phyloP scores from a whole-genome alignment of 2,113 vertebrate genomes.

The Atractosteus spatula region DNA sequence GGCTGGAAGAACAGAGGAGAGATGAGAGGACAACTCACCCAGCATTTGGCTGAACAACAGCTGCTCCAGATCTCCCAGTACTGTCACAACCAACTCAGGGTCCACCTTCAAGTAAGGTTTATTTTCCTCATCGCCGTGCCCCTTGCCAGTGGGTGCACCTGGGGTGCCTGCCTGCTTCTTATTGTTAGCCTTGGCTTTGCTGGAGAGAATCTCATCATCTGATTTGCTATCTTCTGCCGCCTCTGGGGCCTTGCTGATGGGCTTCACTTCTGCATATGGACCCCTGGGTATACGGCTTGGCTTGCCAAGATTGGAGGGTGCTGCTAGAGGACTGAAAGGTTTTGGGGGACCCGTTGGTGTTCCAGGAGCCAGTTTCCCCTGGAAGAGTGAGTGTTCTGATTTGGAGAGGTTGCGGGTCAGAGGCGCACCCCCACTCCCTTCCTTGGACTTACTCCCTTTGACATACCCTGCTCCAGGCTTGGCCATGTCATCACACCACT shows the following conservation, averaged over 20 bases:
- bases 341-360: constrained; percentile 54
- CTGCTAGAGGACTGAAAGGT: constrained; percentile 59
- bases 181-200: constrained; percentile 71
- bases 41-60: constrained; percentile 95
- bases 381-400: constrained; percentile 91
- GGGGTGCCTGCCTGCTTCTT: constrained; percentile 53
- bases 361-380: constrained; percentile 59
- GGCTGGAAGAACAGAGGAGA: neutral
- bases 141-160: constrained; percentile 55
- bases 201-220: constrained; percentile 73
- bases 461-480: constrained; percentile 50
- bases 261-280: constrained; percentile 91
- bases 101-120: constrained; percentile 93
- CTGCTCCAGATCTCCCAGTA: constrained; percentile 94
- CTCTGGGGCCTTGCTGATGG: constrained; percentile 84
- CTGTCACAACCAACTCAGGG: constrained; percentile 93
- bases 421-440: constrained; percentile 60
- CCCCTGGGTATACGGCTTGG: constrained; percentile 88
- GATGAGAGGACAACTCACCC: constrained; percentile 70
- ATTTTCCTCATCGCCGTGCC: constrained; percentile 70
- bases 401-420: constrained; percentile 83
- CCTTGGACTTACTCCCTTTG: constrained; percentile 55
- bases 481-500: constrained; percentile 82
- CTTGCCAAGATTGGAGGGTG: constrained; percentile 65
- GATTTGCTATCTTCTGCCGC: constrained; percentile 62